phyloP scores from a whole-genome alignment of 1,140 invertebrate species.

The Drusus annulatus region DNA sequence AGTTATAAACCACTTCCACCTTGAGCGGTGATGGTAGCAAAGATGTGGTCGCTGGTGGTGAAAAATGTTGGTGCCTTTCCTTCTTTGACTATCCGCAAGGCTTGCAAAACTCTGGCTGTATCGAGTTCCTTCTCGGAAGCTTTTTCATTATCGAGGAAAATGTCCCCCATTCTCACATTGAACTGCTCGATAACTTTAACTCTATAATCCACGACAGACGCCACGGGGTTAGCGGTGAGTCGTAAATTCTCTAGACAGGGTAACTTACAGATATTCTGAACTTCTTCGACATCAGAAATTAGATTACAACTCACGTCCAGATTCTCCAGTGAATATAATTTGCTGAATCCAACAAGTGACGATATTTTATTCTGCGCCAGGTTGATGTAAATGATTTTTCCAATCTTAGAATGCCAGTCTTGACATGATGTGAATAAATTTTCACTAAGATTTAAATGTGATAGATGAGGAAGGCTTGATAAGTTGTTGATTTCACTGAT shows the following conservation, averaged over 20 bases:
- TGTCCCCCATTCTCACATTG: constrained; percentile 81
- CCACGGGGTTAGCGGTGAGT: constrained; percentile 92
- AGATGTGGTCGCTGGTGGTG: constrained; percentile 49
- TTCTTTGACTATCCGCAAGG: constrained; percentile 77
- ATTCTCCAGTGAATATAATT: constrained; percentile 87
- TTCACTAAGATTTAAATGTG: constrained; percentile 83
- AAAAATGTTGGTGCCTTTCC: constrained; percentile 68
- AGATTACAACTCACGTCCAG: constrained; percentile 91
- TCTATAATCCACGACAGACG: constrained; percentile 89
- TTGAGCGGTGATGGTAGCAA: constrained; percentile 50
- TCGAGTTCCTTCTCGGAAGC: constrained; percentile 91
- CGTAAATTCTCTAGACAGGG: constrained; percentile 90
- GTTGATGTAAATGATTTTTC: constrained; percentile 91
- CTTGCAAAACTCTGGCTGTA: constrained; percentile 90
- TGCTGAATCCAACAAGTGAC: constrained; percentile 83
- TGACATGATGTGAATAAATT: constrained; percentile 81
- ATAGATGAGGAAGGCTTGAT: constrained; percentile 83
- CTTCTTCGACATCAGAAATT: constrained; percentile 85
- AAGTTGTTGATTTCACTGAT: constrained; percentile 84
- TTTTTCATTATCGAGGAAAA: constrained; percentile 90
- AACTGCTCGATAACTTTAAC: constrained; percentile 90
- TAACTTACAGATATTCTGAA: constrained; percentile 83
- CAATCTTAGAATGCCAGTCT: constrained; percentile 87
- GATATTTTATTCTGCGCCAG: constrained; percentile 89
- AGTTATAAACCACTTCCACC: constrained; percentile 55